A percentile compares a stretch with the other conserved stretches of the same genome.
Conservation (phyloP, 2,113 vertebrate species). For the Eulemur macaco region DNA sequence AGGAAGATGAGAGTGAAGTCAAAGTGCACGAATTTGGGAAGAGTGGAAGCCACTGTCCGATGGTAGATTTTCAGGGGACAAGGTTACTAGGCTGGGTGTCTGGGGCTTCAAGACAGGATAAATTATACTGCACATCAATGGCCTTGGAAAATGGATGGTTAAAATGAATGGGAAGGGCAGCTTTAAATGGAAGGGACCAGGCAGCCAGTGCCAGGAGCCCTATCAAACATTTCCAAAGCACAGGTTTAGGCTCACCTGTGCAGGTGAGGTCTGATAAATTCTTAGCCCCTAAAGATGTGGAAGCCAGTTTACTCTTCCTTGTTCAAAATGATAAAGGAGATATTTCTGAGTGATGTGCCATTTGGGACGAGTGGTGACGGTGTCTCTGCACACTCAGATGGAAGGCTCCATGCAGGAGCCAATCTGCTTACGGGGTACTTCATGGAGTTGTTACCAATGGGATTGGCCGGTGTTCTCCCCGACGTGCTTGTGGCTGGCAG, state of each 20-base stretch:
- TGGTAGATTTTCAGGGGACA: neutral
- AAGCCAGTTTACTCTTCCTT: neutral
- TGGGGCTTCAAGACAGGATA: too few species aligned
- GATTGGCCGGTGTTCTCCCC: neutral
- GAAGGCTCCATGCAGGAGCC: neutral
- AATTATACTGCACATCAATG: neutral
- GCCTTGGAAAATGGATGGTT: too few species aligned
- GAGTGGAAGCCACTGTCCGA: accelerated
- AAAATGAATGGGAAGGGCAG: neutral
- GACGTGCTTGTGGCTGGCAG: neutral
- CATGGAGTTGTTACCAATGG: neutral
- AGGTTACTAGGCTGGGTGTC: too few species aligned
- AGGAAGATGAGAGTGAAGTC: neutral
- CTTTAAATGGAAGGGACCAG: too few species aligned
- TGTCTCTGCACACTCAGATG: neutral
- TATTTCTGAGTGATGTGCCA: neutral
- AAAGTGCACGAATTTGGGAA: neutral
- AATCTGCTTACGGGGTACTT: accelerated
- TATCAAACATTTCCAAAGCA: neutral
- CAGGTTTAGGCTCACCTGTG: neutral
- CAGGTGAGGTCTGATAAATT: neutral
- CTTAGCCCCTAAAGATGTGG: neutral
- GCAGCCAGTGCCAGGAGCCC: neutral
- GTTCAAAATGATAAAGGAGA: neutral
- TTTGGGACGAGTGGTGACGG: neutral